A percentile compares a stretch with the other conserved stretches of the same genome.
Evolutionary conservation across 2,797 vertebrate genomes (phyloP).

Genomic region (Gila robusta): DNA sequence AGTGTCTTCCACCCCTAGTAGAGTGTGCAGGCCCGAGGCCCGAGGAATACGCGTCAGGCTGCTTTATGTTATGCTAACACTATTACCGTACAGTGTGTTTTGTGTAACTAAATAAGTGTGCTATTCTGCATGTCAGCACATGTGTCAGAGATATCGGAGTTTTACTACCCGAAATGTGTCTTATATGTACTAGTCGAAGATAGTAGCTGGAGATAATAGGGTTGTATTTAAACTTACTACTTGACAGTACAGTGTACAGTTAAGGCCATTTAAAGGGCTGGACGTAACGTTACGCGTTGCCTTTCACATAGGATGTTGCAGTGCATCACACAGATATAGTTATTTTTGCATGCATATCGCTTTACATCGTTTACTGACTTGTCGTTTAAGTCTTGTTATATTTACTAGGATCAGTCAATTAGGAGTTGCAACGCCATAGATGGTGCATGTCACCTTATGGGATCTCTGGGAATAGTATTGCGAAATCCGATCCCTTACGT

Average conservation of each 20-base stretch:
- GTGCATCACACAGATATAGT: not conserved
- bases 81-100: not conserved
- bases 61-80: conserved; percentile 46
- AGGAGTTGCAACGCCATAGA: conserved; percentile 31
- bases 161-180: not conserved
- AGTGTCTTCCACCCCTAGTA: not conserved
- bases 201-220: not conserved
- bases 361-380: not conserved
- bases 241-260: not conserved
- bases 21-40: conserved; percentile 40
- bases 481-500: conserved; percentile 38
- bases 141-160: not conserved
- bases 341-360: not conserved
- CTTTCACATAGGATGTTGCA: not conserved
- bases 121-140: not conserved
- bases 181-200: conserved; percentile 2
- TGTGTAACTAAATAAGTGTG: not conserved
- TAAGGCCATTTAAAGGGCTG: conserved; percentile 46
- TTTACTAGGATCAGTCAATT: not conserved
- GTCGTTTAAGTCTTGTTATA: not conserved
- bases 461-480: conserved; percentile 49
- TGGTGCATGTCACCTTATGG: conserved; percentile 38
- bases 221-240: not conserved
- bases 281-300: not conserved
- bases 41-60: conserved; percentile 1